Conservation (phyloP, 2,113 vertebrate species). For the Thryonomys swinderianus region DNA sequence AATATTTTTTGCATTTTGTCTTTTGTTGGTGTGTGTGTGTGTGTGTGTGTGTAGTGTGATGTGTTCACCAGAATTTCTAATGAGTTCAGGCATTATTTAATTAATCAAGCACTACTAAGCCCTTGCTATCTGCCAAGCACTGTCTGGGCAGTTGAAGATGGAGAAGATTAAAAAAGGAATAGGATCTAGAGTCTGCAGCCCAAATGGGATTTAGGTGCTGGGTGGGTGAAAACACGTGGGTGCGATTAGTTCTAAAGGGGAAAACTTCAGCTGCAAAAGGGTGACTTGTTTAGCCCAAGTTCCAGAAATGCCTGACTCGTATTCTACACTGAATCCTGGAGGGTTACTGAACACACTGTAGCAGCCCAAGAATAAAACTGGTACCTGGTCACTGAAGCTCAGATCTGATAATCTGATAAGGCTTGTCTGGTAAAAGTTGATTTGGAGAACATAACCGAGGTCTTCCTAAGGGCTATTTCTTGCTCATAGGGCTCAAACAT, state of each 20-base stretch:
- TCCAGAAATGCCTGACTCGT: not conserved
- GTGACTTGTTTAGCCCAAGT: not conserved
- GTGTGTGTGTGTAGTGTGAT: not conserved
- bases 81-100: conserved; percentile 16
- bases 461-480: conserved; percentile 10
- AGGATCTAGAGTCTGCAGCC: not conserved
- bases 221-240: not conserved
- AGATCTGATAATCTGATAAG: not conserved
- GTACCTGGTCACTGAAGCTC: not conserved
- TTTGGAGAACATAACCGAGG: conserved; percentile 2
- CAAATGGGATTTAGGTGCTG: not conserved
- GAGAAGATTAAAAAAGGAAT: not conserved
- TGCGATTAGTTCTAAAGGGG: not conserved
- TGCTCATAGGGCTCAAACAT: not conserved
- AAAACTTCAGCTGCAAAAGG: not conserved
- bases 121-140: not conserved
- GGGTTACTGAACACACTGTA: not conserved
- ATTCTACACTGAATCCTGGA: not conserved
- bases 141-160: not conserved
- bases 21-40: not conserved
- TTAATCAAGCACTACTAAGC: not conserved
- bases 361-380: not conserved
- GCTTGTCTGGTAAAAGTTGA: not conserved
- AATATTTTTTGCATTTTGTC: conserved; percentile 27
- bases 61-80: conserved; percentile 7